Conservation (phyloP, 2,888 invertebrate genomes). For the Augochlorella aurata region DNA sequence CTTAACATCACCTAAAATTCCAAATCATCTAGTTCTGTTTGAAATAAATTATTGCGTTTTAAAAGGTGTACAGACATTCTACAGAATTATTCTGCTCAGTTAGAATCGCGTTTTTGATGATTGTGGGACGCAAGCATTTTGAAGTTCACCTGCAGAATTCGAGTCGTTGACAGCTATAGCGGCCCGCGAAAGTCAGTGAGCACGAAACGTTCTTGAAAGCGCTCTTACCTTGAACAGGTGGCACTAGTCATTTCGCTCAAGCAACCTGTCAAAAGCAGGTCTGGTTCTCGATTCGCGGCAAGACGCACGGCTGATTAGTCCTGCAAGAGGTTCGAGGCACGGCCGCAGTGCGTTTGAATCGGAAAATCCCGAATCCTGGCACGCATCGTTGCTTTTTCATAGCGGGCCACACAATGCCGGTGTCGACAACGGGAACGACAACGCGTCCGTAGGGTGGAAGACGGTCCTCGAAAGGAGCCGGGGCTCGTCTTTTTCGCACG, state of each 20-base stretch:
- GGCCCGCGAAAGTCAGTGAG: not conserved
- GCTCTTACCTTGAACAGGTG: constrained; percentile 41
- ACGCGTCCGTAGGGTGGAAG: constrained; percentile 25
- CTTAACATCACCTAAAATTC: too few relatives aligned
- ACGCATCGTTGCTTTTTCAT: constrained; percentile 58
- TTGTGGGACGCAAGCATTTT: too few relatives aligned
- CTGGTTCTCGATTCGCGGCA: not conserved
- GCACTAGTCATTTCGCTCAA: constrained; percentile 31
- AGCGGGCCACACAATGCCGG: constrained; percentile 43
- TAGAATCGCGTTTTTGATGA: too few relatives aligned
- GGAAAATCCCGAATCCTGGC: constrained; percentile 44
- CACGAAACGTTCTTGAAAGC: not conserved
- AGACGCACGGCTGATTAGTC: constrained; percentile 60
- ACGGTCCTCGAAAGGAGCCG: constrained; percentile 31
- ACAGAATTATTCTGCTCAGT: too few relatives aligned
- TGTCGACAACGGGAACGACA: constrained; percentile 25
- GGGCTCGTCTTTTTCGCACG: constrained; percentile 59
- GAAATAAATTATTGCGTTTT: too few relatives aligned
- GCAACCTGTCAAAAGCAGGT: constrained; percentile 43
- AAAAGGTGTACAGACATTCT: too few relatives aligned
- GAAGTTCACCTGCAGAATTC: too few relatives aligned
- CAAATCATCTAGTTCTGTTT: too few relatives aligned
- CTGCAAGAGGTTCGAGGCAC: constrained; percentile 49
- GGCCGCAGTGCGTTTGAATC: constrained; percentile 44
- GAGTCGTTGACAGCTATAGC: too few relatives aligned